These are phyloP conservation scores for Orchestia grillus DNA, from an alignment of 1,140 invertebrate genomes.

Conservation along the genomic window DNA sequence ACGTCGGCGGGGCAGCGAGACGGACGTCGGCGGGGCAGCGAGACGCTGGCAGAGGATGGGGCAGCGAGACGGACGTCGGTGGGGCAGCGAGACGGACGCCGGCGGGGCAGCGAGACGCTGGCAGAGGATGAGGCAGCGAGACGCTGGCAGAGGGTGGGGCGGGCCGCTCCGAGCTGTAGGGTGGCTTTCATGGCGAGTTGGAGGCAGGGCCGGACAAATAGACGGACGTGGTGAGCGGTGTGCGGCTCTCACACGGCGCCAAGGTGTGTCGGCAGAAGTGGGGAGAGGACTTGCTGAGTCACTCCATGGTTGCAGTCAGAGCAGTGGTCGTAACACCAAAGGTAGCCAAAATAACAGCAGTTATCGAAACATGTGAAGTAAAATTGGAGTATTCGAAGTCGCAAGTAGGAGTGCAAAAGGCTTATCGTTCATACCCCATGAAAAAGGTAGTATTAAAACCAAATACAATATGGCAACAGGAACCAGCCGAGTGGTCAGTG, in stretches of 20 bases:
- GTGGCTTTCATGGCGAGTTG: not conserved
- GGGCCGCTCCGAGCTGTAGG: not conserved
- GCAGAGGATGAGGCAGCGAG: not conserved
- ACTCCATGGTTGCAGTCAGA: not conserved
- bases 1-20: too few species aligned
- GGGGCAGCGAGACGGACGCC: too few species aligned
- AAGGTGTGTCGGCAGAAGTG: not conserved
- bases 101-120: too few species aligned
- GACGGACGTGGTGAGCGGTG: not conserved
- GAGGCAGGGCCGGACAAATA: constrained; percentile 15
- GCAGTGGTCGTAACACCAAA: not conserved
- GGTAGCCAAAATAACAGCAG: not conserved
- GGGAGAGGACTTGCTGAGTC: not conserved
- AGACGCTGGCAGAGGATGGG: too few species aligned
- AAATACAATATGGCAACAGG: too few species aligned
- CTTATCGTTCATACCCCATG: too few species aligned
- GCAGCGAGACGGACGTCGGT: too few species aligned
- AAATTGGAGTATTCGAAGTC: not conserved
- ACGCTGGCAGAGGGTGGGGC: not conserved
- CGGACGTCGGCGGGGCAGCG: too few species aligned
- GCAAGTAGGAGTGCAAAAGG: not conserved
- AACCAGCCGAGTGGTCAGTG: too few species aligned
- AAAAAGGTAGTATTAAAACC: too few species aligned
- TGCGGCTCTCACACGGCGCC: not conserved
- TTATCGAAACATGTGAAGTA: not conserved